These are phyloP conservation scores for Sebastes hubbsi DNA, from an alignment of 2,797 vertebrate genomes.

Conservation along the genomic window DNA sequence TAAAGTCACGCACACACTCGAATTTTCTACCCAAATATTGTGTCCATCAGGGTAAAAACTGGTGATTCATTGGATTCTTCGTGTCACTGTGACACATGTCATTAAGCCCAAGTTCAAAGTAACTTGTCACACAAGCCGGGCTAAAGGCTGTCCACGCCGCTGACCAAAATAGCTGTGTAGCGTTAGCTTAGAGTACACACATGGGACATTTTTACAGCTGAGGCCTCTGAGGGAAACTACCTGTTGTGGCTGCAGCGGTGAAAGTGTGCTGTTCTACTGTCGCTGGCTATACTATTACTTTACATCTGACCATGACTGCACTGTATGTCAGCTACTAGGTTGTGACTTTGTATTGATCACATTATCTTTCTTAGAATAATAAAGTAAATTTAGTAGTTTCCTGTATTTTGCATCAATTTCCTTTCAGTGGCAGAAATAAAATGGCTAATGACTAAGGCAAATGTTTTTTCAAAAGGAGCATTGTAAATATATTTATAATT, in stretches of 20 bases:
- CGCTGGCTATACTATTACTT: not conserved
- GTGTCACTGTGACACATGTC: conserved; percentile 58
- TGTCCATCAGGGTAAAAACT: not conserved
- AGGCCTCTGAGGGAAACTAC: conserved; percentile 17
- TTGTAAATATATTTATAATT: not conserved
- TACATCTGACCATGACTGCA: not conserved
- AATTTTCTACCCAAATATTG: conserved; percentile 7
- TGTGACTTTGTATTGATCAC: not conserved
- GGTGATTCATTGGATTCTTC: not conserved
- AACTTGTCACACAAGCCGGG: conserved; percentile 25
- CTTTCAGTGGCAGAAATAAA: not conserved
- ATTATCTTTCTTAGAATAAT: not conserved
- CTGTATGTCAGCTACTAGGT: not conserved
- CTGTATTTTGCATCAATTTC: not conserved
- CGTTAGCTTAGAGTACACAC: conserved; percentile 19
- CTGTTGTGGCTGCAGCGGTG: not conserved
- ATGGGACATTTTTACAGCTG: conserved; percentile 1
- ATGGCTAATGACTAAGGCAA: not conserved
- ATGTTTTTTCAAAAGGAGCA: not conserved
- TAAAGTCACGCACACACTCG: conserved; percentile 14
- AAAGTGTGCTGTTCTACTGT: not conserved
- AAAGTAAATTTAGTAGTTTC: not conserved
- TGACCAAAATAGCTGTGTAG: conserved; percentile 30
- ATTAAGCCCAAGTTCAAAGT: conserved; percentile 30
- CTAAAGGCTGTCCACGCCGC: not conserved